These are phyloP conservation scores for Atta cephalotes DNA, from an alignment of 1,140 invertebrate genomes.

Conservation along the genomic window DNA sequence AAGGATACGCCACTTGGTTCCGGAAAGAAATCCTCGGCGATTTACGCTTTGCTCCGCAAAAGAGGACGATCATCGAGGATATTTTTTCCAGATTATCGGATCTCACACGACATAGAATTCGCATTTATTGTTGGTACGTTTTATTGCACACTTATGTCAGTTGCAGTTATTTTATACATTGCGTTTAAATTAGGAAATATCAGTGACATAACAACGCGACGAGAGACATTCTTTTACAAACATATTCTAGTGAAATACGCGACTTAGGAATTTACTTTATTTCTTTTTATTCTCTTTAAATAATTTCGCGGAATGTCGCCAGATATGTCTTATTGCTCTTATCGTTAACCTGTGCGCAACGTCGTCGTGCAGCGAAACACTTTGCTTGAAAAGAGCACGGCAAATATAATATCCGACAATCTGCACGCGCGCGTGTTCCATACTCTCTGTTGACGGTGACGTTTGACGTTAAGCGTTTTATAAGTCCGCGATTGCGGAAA, in stretches of 20 bases:
- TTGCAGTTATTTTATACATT: conserved; percentile 7
- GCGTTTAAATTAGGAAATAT: background rate
- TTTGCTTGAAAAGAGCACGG: conserved; percentile 43
- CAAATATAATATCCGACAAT: conserved; percentile 56
- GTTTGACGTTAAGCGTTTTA: conserved; percentile 62
- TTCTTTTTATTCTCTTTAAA: background rate
- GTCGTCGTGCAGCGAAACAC: background rate
- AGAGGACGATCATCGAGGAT: conserved; percentile 43
- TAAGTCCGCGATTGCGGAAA: conserved; percentile 52
- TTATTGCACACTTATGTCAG: background rate
- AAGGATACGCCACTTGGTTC: conserved; percentile 56
- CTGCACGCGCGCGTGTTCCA: background rate
- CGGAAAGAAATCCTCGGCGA: conserved; percentile 68
- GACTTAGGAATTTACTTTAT: background rate
- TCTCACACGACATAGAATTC: background rate
- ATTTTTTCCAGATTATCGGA: conserved; percentile 28
- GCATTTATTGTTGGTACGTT: conserved; percentile 9
- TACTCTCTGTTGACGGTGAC: conserved; percentile 45
- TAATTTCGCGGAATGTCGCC: conserved; percentile 14
- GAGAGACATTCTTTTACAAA: background rate
- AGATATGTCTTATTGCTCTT: conserved; percentile 16
- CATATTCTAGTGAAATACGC: background rate
- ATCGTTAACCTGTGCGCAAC: conserved; percentile 3
- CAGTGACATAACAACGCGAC: background rate
- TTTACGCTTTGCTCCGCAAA: conserved; percentile 62